A percentile compares a stretch with the other conserved stretches of the same genome.
Conservation (phyloP, 1,140 invertebrate species). For the Drosophila subobscura region DNA sequence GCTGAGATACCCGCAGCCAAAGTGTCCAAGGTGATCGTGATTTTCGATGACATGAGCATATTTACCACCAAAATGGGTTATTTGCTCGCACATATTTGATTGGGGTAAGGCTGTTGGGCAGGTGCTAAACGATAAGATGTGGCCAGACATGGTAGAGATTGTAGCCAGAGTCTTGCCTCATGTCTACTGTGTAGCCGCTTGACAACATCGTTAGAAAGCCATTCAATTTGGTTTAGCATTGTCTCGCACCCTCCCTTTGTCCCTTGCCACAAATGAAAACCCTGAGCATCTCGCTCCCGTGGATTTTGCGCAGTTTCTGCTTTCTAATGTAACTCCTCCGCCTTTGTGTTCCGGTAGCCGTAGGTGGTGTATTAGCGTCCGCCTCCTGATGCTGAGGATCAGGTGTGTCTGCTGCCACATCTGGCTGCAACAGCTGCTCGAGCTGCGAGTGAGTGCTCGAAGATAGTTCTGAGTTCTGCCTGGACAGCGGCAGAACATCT, state of each 20-base stretch:
- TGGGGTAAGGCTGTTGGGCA: conserved; percentile 40
- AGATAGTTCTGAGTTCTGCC: no score
- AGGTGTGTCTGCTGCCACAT: conserved; percentile 26
- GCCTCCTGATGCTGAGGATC: conserved; percentile 42
- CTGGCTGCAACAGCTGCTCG: no score
- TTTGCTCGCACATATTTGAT: conserved; percentile 48
- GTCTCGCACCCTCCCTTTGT: conserved; percentile 35
- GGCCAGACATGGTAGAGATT: conserved; percentile 21
- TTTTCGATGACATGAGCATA: conserved; percentile 72
- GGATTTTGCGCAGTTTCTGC: conserved; percentile 51
- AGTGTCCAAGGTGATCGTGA: conserved; percentile 59
- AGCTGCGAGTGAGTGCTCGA: no score
- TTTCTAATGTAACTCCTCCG: conserved; percentile 23
- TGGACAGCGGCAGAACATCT: conserved; percentile 29
- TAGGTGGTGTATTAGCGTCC: conserved; percentile 56
- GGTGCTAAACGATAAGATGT: conserved; percentile 70
- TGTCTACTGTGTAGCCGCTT: conserved; percentile 37
- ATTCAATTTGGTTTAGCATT: conserved; percentile 60
- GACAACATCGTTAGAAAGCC: conserved; percentile 52
- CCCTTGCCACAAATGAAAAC: conserved; percentile 24
- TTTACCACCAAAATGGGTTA: conserved; percentile 77
- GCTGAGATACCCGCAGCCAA: conserved; percentile 3
- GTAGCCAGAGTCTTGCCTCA: background rate
- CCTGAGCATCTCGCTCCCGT: conserved; percentile 17
- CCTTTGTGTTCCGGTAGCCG: conserved; percentile 46